Evolutionary conservation across 2,888 invertebrate species (phyloP), one percentile per base, ranked within the genome.

Genomic region (Acleris sparsana): DNA sequence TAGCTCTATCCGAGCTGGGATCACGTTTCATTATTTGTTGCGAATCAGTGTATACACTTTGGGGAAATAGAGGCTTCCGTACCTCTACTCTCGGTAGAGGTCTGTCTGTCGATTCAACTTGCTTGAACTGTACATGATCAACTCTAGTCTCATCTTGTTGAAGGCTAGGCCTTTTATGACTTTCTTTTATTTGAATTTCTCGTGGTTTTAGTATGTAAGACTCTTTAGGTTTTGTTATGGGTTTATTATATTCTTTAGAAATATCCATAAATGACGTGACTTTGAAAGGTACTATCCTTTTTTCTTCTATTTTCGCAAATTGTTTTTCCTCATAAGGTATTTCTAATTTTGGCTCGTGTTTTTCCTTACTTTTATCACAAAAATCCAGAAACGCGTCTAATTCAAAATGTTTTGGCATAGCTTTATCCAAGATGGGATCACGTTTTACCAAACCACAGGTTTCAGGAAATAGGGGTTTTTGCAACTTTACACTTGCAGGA

Each of bases 161-260:
- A 6, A 16, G n/a, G n/a, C 46, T 16, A 17, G n/a, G 17, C 9
- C 11, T 13, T 39, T 13, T 11, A 39, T 39, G 39, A 3, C 13
- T 39, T 39, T 39, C 13, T 39, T 39, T 39, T 11, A 39, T 55
- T 39, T n/a, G 5, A 43, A 43, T 20, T 55, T 39, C 4, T 48
- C n/a, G n/a, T 48, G n/a, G n/a, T 57, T 48, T 57, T 17, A 57
- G 20, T 43, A 55, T n/a, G n/a, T 46, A 3, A 29, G n/a, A 39
- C 43, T 20, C 16, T 57, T 44, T 57, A 57, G 13, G 17, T 25
- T 57, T 57, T 18, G 9, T 16, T 17, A 46, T 17, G n/a, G 22
- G 46, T 46, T 46, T 46, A 20, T n/a, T 6, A 22, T 46, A 39
- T 39, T 39, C 39, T 39, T 39, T 2, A 11, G 13, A 39, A 39